Base-by-base conservation (phyloP, 2,888 invertebrate genomes). In the Galerucella calmariensis region DNA sequence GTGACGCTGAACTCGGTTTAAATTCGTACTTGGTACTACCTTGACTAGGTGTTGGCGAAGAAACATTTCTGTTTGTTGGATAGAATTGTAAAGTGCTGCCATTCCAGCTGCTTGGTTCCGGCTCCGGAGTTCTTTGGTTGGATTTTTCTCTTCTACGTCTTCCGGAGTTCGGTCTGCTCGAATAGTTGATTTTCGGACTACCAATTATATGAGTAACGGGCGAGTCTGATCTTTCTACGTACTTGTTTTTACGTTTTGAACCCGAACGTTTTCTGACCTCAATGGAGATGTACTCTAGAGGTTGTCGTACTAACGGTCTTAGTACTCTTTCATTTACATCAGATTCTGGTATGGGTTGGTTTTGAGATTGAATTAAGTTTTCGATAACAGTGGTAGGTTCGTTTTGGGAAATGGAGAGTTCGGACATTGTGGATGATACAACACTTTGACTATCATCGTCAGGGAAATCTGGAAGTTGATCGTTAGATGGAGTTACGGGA, bases 371-470 rank as follows among this genome's bases (percentile, higher is more conserved):
- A 20, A 83, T 80, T 10, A 90, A 89, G 75, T 90, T 91, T 78
- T 92, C 89, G 53, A 91, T 89, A 66, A 89, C 84, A 81, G 90
- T 89, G 27, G 92, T 91, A 46, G 92, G 90, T 83, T 93, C 93
- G 79, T 91, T 91, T 86, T 92, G 91, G 84, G 92, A 91, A 85
- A 92, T 90, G 72, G 93, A 93, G 82, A 92, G 90, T 87, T 92
- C 92, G 68, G 94, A 94, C 86, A 94, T 91, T 14, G 91, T 92
- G 48, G 94, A 94, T 16, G 94, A 94, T 79, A 94, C 88, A 59
- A 94, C 90, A 86, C 94, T 94, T 81, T 93, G 93, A 20, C 92
- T 91, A 81, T 93, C 93, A 82, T 94, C 94, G 67, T 92, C 92
- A 2, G 81, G 83, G 72, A 86, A 84, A 73, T 86, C 86, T 5